Conservation (phyloP, 2,113 vertebrate species). For the Passer domesticus region DNA sequence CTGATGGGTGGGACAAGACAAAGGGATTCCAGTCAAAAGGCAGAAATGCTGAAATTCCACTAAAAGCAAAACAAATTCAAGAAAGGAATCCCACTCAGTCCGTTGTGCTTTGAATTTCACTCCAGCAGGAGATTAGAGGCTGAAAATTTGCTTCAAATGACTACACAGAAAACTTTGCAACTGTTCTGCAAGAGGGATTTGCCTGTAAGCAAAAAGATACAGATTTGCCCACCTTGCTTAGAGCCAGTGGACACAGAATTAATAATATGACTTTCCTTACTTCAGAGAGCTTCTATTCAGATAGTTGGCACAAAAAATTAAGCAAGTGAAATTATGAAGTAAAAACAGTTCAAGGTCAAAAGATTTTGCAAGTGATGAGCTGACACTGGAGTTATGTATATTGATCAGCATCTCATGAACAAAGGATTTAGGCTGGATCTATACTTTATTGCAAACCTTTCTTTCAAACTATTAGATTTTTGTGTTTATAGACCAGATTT, state of each 20-base stretch:
- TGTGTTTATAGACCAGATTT: conserved; percentile 27
- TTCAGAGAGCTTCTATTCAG: not conserved
- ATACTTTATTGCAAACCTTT: conserved; percentile 33
- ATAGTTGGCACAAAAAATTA: not conserved
- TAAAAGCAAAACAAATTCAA: not conserved
- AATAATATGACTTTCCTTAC: not conserved
- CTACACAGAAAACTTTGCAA: not conserved
- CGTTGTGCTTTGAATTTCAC: not conserved
- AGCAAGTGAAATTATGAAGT: not conserved
- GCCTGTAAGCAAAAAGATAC: not conserved
- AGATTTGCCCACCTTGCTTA: not conserved
- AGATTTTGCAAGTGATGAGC: not conserved
- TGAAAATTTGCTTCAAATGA: not conserved
- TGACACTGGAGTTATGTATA: not conserved
- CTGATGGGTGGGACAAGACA: not conserved
- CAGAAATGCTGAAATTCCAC: not conserved
- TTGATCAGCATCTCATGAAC: conserved; percentile 21
- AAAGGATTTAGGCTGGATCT: conserved; percentile 38
- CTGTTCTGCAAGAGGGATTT: not conserved
- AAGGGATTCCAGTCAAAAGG: not conserved
- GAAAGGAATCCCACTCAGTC: not conserved
- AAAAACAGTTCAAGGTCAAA: conserved; percentile 19
- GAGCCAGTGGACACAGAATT: not conserved
- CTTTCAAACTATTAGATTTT: conserved; percentile 20
- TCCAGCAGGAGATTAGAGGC: not conserved